A percentile compares a stretch with the other conserved stretches of the same genome.
phyloP scores from a whole-genome alignment of 1,140 invertebrate genomes.

The Drosophila littoralis region DNA sequence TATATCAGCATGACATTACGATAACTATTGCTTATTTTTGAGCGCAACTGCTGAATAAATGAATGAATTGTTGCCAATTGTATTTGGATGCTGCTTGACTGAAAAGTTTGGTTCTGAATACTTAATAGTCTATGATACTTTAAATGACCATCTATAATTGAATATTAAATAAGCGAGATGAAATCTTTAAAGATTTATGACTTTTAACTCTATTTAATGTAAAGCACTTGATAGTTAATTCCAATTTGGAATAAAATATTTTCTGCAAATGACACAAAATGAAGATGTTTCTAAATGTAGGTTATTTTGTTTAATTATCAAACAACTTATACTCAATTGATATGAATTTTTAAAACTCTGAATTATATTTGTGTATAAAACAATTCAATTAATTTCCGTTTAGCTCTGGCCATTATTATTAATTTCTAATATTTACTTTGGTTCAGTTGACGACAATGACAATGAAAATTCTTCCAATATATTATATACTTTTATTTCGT shows the following conservation, averaged over 20 bases:
- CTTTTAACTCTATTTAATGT: not conserved
- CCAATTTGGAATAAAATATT: not conserved
- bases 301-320: no score
- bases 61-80: slow-evolving; percentile 1
- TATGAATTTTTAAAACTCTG: no score
- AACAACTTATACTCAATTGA: no score
- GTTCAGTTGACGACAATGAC: no score
- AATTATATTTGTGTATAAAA: no score
- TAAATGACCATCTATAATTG: not conserved
- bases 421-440: no score
- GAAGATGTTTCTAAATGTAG: no score
- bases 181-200: not conserved
- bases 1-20: slow-evolving; percentile 32
- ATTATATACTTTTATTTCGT: no score
- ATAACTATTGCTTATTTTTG: slow-evolving; percentile 20
- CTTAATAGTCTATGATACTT: not conserved
- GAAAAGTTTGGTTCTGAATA: not conserved
- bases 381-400: no score
- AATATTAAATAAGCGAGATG: not conserved
- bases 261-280: not conserved
- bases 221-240: not conserved
- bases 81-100: not conserved
- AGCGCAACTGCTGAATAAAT: not conserved
- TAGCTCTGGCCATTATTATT: no score
- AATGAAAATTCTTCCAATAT: no score